A percentile compares a stretch with the other conserved stretches of the same genome.
phyloP scores from a whole-genome alignment of 2,113 vertebrate genomes.

The Hippopotamus amphibius region DNA sequence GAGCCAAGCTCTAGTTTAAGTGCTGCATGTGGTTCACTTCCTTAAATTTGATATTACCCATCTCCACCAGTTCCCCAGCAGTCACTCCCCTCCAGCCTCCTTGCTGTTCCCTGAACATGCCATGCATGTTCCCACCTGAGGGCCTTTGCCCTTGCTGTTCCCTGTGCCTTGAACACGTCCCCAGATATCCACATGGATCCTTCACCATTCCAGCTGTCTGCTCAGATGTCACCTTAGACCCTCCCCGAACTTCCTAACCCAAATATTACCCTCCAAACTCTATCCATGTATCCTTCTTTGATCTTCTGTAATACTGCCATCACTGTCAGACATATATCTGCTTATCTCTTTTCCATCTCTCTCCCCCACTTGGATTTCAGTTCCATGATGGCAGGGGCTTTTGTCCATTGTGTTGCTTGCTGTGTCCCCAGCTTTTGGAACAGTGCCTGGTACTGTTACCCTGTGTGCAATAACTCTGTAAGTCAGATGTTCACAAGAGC shows the following conservation, averaged over 20 bases:
- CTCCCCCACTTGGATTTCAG: background rate
- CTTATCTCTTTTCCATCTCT: background rate
- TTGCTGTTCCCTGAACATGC: background rate
- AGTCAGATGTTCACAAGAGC: background rate
- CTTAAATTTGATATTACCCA: background rate
- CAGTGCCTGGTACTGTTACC: background rate
- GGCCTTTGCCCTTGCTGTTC: background rate
- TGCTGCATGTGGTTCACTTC: background rate
- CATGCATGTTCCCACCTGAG: background rate
- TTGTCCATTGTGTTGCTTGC: background rate
- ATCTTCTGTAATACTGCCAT: background rate
- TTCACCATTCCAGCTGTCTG: background rate
- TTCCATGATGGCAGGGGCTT: background rate
- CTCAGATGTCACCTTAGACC: background rate
- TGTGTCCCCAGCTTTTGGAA: background rate
- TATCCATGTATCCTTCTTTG: background rate
- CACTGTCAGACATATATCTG: background rate
- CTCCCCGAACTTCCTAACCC: background rate
- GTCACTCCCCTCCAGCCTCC: background rate
- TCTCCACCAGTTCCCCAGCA: background rate
- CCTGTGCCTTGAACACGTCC: background rate
- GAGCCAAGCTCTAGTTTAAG: background rate
- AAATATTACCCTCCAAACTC: background rate
- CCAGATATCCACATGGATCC: background rate
- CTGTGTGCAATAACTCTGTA: background rate